Base-by-base conservation (phyloP, 2,888 invertebrate genomes). In the Ligdia adustata region DNA sequence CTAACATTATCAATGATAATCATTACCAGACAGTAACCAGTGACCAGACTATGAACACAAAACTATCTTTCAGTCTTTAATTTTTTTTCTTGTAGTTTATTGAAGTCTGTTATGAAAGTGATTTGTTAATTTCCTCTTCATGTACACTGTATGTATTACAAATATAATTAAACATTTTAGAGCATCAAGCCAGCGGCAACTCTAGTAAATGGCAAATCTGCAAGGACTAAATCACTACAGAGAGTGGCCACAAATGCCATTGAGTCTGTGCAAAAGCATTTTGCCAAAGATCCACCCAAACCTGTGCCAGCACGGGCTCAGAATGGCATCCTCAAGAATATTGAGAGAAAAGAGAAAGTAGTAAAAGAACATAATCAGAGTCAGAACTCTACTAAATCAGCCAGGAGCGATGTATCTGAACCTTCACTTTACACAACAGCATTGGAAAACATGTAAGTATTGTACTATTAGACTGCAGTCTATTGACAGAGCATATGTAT, bases 401-500 rank as follows among this genome's bases (percentile, higher is more conserved):
- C 82, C 0, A 82, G 90, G 46, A 94, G 94, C 69, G 93, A 94
- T 82, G 92, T 94, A 38, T 94, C 95, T 66, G 94, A 94, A 62
- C 94, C 95, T 27, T 95, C 95, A 12, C 81, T 96, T 20, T 96
- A 96, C 65, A 91, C 93, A 72, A 94, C 95, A 50, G 95, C 96
- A 2, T 82, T 95, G 62, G 96, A 96, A 71, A 95, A 94, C 53
- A 90, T 92, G 93, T 93, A 77, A 92, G 92, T 91, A n/a, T n/a
- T n/a, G n/a, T n/a, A n/a, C n/a, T n/a, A n/a, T n/a, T n/a, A n/a
- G n/a, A n/a, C n/a, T n/a, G n/a, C n/a, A n/a, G n/a, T n/a, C n/a
- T n/a, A n/a, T n/a, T n/a, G n/a, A n/a, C n/a, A n/a, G n/a, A n/a
- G n/a, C n/a, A n/a, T n/a, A n/a, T n/a, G n/a, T n/a, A n/a, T n/a